phyloP scores from a whole-genome alignment of 1,140 invertebrate species.

The Philopotamus ludificatus region DNA sequence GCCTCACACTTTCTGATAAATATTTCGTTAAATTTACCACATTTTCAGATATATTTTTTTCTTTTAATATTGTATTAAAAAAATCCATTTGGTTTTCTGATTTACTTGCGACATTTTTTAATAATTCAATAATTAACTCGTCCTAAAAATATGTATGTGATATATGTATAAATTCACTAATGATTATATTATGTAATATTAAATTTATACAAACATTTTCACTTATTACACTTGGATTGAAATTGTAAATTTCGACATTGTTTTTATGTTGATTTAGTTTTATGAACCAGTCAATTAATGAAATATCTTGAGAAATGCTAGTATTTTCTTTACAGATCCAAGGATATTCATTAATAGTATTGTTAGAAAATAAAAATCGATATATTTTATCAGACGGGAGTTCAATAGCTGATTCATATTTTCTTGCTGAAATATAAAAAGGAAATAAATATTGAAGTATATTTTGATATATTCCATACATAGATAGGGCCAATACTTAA shows the following conservation, averaged over 20 bases:
- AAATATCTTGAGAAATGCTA: neutral
- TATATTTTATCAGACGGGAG: slow-evolving; percentile 74
- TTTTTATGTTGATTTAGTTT: neutral
- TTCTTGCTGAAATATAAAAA: slow-evolving; percentile 47
- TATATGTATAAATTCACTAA: too few relatives aligned
- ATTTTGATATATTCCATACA: slow-evolving; percentile 3
- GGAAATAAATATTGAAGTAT: too few relatives aligned
- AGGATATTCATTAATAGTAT: slow-evolving; percentile 45
- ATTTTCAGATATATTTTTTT: slow-evolving; percentile 47
- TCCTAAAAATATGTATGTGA: slow-evolving; percentile 43
- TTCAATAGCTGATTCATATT: slow-evolving; percentile 61
- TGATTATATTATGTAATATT: too few relatives aligned
- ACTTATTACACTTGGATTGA: neutral
- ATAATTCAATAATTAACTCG: slow-evolving; percentile 46
- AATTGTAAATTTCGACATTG: neutral
- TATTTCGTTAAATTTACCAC: slow-evolving; percentile 56
- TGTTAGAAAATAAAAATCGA: slow-evolving; percentile 57
- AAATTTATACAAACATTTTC: neutral
- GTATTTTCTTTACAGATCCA: neutral
- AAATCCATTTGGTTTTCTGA: slow-evolving; percentile 43
- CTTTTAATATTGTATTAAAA: slow-evolving; percentile 51
- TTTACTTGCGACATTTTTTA: slow-evolving; percentile 44
- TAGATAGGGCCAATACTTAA: slow-evolving; percentile 47
- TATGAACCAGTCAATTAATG: slow-evolving; percentile 3
- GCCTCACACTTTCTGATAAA: slow-evolving; percentile 63